Evolutionary conservation across 2,888 invertebrate genomes (phyloP).

Genomic region (Andricus curvator): DNA sequence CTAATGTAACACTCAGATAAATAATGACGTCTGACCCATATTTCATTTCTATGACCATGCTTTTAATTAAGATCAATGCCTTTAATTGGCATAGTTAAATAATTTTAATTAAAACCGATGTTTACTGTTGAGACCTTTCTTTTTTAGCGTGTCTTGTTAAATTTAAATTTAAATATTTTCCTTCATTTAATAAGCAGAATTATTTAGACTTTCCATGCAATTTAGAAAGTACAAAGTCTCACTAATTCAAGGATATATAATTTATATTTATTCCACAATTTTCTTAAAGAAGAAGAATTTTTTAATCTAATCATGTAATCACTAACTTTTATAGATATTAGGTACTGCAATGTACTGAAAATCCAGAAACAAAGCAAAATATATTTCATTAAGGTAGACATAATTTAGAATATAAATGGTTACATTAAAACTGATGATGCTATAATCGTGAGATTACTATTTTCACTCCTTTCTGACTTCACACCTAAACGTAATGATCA

Average conservation of each 20-base stretch:
- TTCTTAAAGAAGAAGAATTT: not conserved
- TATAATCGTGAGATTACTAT: not conserved
- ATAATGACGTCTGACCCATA: not conserved
- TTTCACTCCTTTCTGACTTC: conserved; percentile 28
- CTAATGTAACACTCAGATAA: not conserved
- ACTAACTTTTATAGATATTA: not conserved
- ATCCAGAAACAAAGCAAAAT: not conserved
- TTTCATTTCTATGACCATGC: not conserved
- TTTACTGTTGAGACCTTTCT: not conserved
- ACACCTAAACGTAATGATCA: conserved; percentile 1
- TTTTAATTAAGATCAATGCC: not conserved
- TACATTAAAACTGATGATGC: conserved; percentile 18
- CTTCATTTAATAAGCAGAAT: too few species aligned
- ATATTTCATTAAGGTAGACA: not conserved
- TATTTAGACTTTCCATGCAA: too few species aligned
- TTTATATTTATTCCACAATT: not conserved
- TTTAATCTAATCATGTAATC: not conserved
- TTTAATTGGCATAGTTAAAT: not conserved
- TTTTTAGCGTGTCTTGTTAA: not conserved
- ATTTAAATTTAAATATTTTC: too few species aligned
- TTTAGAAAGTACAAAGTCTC: too few species aligned
- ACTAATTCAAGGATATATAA: not conserved
- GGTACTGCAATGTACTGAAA: not conserved
- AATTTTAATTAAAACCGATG: not conserved
- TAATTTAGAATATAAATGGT: conserved; percentile 28